phyloP scores from a whole-genome alignment of 2,113 vertebrate species.

The Rhinopomastus cyanomelas region DNA sequence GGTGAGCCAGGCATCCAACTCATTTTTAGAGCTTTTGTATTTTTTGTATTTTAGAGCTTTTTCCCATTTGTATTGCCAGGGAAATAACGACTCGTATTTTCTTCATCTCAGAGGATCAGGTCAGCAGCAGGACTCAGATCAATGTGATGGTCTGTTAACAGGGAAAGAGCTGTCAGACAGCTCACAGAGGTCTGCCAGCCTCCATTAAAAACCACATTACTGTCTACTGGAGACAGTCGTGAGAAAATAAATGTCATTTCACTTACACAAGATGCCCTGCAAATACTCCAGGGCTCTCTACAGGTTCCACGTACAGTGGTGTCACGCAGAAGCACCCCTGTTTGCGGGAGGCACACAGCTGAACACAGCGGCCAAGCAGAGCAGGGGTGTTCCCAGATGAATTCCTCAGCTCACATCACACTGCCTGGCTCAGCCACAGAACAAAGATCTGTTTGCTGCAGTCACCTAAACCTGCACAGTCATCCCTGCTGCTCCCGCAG shows the following conservation, averaged over 20 bases:
- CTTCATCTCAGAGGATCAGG: background rate
- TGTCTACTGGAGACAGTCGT: background rate
- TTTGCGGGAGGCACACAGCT: background rate
- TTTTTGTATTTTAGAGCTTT: background rate
- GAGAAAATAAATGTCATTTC: background rate
- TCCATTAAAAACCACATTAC: background rate
- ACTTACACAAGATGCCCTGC: fast-evolving
- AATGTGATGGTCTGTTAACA: background rate
- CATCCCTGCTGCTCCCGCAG: background rate
- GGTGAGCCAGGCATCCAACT: background rate
- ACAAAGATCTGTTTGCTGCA: background rate
- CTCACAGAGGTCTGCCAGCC: background rate
- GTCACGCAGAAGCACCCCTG: background rate
- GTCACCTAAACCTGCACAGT: background rate
- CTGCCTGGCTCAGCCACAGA: background rate
- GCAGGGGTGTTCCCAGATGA: background rate
- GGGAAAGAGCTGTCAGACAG: background rate
- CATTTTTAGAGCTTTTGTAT: background rate
- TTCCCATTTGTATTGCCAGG: background rate
- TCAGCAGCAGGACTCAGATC: background rate
- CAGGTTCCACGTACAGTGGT: background rate
- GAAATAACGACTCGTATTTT: background rate
- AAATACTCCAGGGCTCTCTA: background rate
- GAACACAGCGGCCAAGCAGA: background rate
- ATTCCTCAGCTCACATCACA: background rate